Evolutionary conservation across 1,140 invertebrate species (phyloP).

Genomic region (Theocolax elegans): DNA sequence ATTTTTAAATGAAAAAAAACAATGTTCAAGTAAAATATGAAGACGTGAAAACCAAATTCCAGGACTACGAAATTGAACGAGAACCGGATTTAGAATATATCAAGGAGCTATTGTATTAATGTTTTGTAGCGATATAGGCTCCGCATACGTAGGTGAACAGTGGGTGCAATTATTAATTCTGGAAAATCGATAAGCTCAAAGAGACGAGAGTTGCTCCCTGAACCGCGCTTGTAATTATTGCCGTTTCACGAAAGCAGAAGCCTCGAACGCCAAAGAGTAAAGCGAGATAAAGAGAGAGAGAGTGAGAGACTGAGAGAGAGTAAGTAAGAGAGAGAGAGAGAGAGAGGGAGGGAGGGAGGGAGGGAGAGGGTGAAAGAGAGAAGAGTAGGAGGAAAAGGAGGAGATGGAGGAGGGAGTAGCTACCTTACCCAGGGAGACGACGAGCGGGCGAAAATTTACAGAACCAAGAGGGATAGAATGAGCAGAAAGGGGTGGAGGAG

Average conservation of each 20-base stretch:
- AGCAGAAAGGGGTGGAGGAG: slow-evolving; percentile 35
- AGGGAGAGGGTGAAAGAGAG: slow-evolving; percentile 30
- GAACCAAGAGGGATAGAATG: slow-evolving; percentile 1
- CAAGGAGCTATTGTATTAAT: slow-evolving; percentile 2
- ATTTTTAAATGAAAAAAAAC: too few species aligned
- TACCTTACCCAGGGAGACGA: slow-evolving; percentile 10
- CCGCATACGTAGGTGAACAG: background rate
- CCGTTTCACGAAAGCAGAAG: slow-evolving; percentile 36
- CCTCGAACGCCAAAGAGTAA: slow-evolving; percentile 23
- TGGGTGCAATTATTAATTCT: slow-evolving; percentile 64
- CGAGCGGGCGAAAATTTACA: slow-evolving; percentile 21
- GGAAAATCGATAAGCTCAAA: slow-evolving; percentile 64
- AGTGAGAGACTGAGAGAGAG: slow-evolving; percentile 33
- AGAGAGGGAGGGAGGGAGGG: slow-evolving; percentile 16
- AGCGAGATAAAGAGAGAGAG: slow-evolving; percentile 38
- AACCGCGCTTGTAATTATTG: slow-evolving; percentile 64
- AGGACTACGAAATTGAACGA: too few species aligned
- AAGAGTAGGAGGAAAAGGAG: slow-evolving; percentile 35
- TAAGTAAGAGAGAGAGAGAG: slow-evolving; percentile 5
- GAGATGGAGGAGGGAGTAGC: slow-evolving; percentile 20
- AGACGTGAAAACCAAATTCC: too few species aligned
- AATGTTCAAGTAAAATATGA: too few species aligned
- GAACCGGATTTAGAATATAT: too few species aligned
- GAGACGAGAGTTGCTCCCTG: slow-evolving; percentile 47
- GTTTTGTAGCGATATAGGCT: too few species aligned